These are phyloP conservation scores for Nothocercus julius DNA, from an alignment of 2,113 vertebrate species.

Conservation along the genomic window DNA sequence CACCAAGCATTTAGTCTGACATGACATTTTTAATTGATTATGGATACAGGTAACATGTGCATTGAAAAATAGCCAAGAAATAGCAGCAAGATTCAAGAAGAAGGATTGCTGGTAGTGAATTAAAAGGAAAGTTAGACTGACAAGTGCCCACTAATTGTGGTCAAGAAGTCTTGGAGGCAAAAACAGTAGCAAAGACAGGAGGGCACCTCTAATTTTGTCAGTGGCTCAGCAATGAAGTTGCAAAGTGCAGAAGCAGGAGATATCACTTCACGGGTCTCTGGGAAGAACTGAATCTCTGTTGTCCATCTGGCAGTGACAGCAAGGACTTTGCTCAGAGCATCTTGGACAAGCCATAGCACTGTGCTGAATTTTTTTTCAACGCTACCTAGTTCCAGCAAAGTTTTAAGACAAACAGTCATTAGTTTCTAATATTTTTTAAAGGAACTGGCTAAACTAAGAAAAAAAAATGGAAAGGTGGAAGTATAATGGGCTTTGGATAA, in stretches of 20 bases:
- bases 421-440: background rate
- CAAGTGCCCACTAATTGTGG: accelerated
- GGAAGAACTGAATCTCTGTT: background rate
- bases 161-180: background rate
- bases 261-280: accelerated
- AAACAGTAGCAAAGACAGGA: background rate
- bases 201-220: background rate
- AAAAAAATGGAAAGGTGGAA: background rate
- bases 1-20: background rate
- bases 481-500: background rate
- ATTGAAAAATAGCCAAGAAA: background rate
- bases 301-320: background rate
- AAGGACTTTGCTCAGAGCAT: background rate
- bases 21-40: background rate
- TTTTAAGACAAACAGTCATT: background rate
- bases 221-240: background rate
- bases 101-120: background rate
- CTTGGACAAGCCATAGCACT: accelerated
- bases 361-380: background rate
- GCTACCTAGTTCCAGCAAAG: background rate
- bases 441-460: background rate
- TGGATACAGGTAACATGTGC: background rate
- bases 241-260: background rate
- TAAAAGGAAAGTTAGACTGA: background rate
- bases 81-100: background rate